These are phyloP conservation scores for Brachionus plicatilis DNA, from an alignment of 1,140 invertebrate species.

Conservation along the genomic window DNA sequence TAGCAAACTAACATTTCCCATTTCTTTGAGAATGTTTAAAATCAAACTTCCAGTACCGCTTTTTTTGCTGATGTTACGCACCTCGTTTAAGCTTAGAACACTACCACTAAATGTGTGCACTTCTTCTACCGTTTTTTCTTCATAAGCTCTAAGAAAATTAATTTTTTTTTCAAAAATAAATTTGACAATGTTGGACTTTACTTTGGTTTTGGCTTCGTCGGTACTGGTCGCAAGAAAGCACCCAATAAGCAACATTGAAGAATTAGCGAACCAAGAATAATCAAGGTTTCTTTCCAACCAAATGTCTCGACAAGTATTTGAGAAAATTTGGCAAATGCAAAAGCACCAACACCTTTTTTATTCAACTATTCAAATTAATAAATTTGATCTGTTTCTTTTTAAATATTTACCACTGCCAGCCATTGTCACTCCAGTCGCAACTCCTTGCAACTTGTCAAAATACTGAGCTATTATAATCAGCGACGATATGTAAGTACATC, in stretches of 20 bases:
- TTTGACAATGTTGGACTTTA: neutral
- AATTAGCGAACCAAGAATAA: constrained; percentile 15
- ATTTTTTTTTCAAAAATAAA: neutral
- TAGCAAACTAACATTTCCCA: constrained; percentile 22
- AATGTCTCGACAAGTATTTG: constrained; percentile 47
- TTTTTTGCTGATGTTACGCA: neutral
- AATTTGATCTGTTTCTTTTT: neutral
- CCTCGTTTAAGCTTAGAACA: neutral
- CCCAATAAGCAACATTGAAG: constrained; percentile 36
- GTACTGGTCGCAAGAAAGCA: constrained; percentile 3
- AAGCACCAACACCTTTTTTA: constrained; percentile 48
- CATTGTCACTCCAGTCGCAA: constrained; percentile 79
- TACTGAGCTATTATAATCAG: constrained; percentile 84
- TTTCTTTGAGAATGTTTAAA: constrained; percentile 7
- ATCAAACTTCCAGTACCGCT: neutral
- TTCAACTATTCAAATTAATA: neutral
- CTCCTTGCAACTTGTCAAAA: constrained; percentile 80
- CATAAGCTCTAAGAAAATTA: neutral
- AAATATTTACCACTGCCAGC: constrained; percentile 48
- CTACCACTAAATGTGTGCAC: constrained; percentile 13
- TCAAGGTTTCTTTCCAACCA: constrained; percentile 46
- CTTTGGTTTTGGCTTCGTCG: neutral
- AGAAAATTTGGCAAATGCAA: constrained; percentile 49
- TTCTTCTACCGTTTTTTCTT: neutral
- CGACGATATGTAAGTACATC: constrained; percentile 54